Percentiles rank a stretch among this genome's conserved stretches.
Evolutionary conservation across 2,113 vertebrate species (phyloP).

Genomic region (Opisthocomus hoazin): DNA sequence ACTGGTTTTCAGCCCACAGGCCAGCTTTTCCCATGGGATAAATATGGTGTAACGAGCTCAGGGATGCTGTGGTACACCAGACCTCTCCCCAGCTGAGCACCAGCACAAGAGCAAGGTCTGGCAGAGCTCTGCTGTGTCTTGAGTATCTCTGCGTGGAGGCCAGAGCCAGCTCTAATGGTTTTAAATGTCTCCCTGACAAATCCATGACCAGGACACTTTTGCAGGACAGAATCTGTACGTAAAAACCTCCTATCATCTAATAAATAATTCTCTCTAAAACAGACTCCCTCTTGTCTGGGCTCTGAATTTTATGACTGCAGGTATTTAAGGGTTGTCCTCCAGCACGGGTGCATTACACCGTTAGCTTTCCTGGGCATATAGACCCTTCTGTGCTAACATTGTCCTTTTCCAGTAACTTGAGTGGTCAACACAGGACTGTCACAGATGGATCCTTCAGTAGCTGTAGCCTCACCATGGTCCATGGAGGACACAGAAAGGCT

Average conservation of each 20-base stretch:
- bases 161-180: background rate
- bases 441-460: background rate
- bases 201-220: constrained; percentile 14
- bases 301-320: background rate
- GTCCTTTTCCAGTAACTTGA: background rate
- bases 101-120: background rate
- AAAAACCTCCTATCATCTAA: constrained; percentile 38
- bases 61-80: background rate
- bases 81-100: background rate
- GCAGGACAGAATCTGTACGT: constrained; percentile 54
- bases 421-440: background rate
- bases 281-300: background rate
- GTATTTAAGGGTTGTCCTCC: background rate
- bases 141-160: constrained; percentile 1
- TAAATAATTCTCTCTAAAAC: constrained; percentile 39
- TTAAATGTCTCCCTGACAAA: background rate
- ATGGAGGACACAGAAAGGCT: background rate
- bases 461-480: background rate
- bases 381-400: background rate
- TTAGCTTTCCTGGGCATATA: background rate
- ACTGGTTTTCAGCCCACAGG: background rate
- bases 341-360: background rate
- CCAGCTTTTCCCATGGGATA: background rate
- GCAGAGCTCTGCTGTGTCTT: constrained; percentile 33
- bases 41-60: background rate